Percentiles rank a stretch among this genome's conserved stretches.
Evolutionary conservation across 2,888 invertebrate genomes (phyloP).

Genomic region (Erebia ligea): DNA sequence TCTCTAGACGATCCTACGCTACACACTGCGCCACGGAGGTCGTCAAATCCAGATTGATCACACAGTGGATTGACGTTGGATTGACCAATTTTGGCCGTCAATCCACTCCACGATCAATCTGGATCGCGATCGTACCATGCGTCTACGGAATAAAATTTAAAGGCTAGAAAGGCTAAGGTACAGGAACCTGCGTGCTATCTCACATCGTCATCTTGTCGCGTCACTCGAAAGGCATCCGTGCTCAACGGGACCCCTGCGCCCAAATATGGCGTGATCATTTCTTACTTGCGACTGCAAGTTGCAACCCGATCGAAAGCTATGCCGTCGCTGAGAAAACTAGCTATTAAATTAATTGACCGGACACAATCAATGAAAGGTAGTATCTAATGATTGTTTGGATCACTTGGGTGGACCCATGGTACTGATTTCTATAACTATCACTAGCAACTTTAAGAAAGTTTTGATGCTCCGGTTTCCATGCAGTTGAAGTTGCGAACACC

Average conservation of each 20-base stretch:
- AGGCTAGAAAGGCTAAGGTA: conserved; percentile 2
- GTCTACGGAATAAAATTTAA: background rate
- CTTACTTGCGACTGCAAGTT: background rate
- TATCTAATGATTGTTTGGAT: conserved; percentile 29
- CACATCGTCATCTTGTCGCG: conserved; percentile 27
- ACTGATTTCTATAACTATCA: no score
- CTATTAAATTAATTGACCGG: conserved; percentile 39
- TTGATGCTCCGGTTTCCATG: background rate
- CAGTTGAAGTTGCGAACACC: no score
- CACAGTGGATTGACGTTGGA: no score
- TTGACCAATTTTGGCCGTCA: no score
- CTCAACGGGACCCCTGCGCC: conserved; percentile 37
- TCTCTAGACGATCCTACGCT: no score
- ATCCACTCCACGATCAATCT: no score
- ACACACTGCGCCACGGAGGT: no score
- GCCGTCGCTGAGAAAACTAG: conserved; percentile 34
- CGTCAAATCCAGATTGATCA: no score
- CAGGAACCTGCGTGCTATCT: conserved; percentile 13
- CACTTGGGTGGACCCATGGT: background rate
- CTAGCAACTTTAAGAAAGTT: background rate
- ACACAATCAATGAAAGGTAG: conserved; percentile 34
- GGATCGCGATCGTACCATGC: no score
- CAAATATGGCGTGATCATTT: conserved; percentile 39
- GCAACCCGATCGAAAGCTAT: conserved; percentile 35
- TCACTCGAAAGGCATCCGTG: conserved; percentile 30